Base-by-base conservation (phyloP, 2,888 invertebrate genomes). In the Andrena trimmerana region DNA sequence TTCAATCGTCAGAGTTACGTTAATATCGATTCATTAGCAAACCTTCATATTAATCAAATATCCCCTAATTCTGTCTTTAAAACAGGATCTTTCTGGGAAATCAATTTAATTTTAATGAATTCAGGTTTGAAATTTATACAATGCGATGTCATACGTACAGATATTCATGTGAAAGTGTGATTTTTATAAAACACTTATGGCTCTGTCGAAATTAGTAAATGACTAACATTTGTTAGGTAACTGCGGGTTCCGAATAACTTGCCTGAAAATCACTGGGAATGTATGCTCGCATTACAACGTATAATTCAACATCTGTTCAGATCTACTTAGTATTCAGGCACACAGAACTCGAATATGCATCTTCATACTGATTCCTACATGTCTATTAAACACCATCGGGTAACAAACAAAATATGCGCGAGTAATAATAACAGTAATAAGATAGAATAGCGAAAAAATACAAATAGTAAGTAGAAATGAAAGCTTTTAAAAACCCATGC, bases 281-380 rank as follows among this genome's bases (percentile, higher is more conserved):
- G n/a, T 27, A 3, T 16, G 63, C 27, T 79, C 76, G 8, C 27
- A 36, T 75, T 76, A 5, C 76, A 78, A 2, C 5, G 16, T 75
- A n/a, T 63, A 78, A 78, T 74, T 31, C 16, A 20, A 36, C 78
- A 79, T 79, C 76, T 79, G 78, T 76, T 75, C 57, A 50, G 63
- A 31, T 68, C 36, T 63, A 62, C 16, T 42, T 16, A 2, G 6
- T 7, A 60, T 63, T 68, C 57, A 24, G 27, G 6, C 0, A 31
- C 20, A 48, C 48, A 27, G 48, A 33, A 24, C 13, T 52, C 13
- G 4, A 42, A 2, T n/a, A 48, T 24, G 29, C 20, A n/a, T 13
- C 13, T 42, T 42, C 42, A 42, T n/a, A 8, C 31, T 10, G 2
- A 29, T 54, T 31, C 13, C 27, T 24, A 13, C 16, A 31, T 16